Conservation (phyloP, 2,113 vertebrate genomes). For the Ceuthmochares aereus region DNA sequence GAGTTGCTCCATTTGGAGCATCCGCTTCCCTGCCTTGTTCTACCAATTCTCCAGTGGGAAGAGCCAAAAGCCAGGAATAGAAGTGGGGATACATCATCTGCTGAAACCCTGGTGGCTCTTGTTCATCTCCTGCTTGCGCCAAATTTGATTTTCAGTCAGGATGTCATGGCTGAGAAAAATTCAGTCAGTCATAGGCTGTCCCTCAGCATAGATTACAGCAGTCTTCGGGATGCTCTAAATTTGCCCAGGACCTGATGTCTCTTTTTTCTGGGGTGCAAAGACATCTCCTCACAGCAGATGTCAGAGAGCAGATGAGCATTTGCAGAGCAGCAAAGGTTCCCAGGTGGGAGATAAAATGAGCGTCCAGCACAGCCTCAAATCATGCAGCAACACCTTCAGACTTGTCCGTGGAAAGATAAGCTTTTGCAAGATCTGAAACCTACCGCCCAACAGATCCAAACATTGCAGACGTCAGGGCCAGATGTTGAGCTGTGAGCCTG, state of each 20-base stretch:
- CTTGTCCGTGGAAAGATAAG: rapidly evolving
- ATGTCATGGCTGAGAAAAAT: not conserved
- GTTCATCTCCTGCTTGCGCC: not conserved
- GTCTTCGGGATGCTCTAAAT: not conserved
- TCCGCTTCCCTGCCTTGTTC: not conserved
- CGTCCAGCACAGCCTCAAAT: not conserved
- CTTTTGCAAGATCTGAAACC: not conserved
- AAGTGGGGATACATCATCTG: not conserved
- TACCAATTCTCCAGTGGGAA: not conserved
- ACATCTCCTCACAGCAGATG: not conserved
- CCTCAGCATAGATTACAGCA: not conserved
- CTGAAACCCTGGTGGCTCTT: not conserved
- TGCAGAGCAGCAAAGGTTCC: not conserved
- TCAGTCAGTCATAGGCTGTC: rapidly evolving
- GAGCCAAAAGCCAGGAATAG: not conserved
- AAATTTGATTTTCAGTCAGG: not conserved
- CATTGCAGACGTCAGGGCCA: not conserved
- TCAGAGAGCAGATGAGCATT: not conserved
- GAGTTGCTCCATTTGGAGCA: not conserved
- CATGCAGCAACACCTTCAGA: not conserved
- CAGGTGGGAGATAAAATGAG: not conserved
- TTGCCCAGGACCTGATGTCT: not conserved
- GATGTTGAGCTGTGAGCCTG: not conserved
- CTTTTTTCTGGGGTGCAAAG: not conserved
- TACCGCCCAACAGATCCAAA: not conserved